Conservation (phyloP, 1,140 invertebrate species). For the Trialeurodes vaporariorum region DNA sequence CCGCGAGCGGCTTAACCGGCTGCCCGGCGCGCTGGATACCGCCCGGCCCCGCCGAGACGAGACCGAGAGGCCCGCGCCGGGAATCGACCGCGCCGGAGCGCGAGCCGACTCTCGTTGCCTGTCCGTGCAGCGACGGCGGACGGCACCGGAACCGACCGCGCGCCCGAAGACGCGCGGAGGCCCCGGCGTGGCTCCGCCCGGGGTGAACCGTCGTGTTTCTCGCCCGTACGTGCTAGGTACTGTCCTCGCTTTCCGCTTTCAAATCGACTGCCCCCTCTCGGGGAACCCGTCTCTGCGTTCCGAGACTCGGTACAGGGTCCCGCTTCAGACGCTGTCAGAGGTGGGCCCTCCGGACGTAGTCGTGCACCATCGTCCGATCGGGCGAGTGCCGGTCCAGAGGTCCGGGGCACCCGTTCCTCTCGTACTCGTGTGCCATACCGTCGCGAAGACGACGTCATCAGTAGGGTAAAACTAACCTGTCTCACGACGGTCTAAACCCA, state of each 20-base stretch:
- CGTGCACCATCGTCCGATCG: conserved; percentile 41
- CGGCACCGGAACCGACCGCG: background rate
- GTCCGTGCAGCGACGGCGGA: background rate
- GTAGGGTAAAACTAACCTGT: conserved; percentile 66
- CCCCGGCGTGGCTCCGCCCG: too few relatives aligned
- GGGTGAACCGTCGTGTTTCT: background rate
- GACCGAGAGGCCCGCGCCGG: background rate
- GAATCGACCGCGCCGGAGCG: background rate
- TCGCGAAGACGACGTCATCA: conserved; percentile 39
- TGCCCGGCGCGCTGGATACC: background rate
- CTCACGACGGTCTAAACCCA: conserved; percentile 69
- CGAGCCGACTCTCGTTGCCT: background rate
- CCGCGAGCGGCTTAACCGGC: background rate
- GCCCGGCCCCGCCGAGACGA: background rate
- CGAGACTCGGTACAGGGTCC: background rate
- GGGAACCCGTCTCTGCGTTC: background rate
- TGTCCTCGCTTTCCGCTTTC: background rate
- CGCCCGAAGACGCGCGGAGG: background rate
- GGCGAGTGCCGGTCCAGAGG: conserved; percentile 58
- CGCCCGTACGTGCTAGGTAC: background rate
- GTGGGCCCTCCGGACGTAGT: background rate
- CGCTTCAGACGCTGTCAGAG: background rate
- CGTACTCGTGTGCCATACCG: conserved; percentile 50
- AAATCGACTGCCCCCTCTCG: background rate
- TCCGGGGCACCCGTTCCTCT: conserved; percentile 68